phyloP scores from a whole-genome alignment of 53 echinoderm and acorn worm species.

The Luidia sarsii region DNA sequence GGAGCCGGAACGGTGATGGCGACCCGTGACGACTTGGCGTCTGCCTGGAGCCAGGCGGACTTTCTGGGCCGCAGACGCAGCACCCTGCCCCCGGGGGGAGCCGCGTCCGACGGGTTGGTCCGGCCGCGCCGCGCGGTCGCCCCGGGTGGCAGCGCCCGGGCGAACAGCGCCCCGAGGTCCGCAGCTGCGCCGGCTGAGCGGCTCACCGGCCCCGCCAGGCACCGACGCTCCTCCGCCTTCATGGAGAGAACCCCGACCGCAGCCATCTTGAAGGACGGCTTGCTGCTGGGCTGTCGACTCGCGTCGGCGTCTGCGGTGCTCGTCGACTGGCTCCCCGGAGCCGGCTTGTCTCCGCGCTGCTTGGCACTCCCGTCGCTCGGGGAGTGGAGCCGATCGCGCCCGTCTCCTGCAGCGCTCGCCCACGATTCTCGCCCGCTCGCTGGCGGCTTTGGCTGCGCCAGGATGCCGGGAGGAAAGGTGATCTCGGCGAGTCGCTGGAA shows the following conservation, averaged over 20 bases:
- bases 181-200: background rate
- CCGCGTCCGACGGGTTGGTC: background rate
- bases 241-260: slow-evolving; percentile 63
- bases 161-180: slow-evolving; percentile 29
- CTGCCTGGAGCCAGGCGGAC: slow-evolving; percentile 74
- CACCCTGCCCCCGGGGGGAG: slow-evolving; percentile 37
- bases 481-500: slow-evolving; percentile 58
- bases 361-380: background rate
- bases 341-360: background rate
- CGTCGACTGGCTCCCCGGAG: background rate
- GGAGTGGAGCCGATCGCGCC: no score
- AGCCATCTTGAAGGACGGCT: slow-evolving; percentile 62
- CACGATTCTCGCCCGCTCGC: background rate
- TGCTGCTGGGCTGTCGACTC: background rate
- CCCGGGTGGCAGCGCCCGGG: slow-evolving; percentile 5
- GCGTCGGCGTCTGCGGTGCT: background rate
- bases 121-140: background rate
- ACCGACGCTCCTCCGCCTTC: slow-evolving; percentile 21
- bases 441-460: background rate
- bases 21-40: no score
- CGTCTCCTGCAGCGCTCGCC: background rate
- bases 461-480: background rate
- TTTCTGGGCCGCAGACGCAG: slow-evolving; percentile 68
- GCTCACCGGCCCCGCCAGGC: background rate
- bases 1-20: no score